These are phyloP conservation scores for Nineta flava DNA, from an alignment of 2,888 invertebrate genomes.

Conservation along the genomic window DNA sequence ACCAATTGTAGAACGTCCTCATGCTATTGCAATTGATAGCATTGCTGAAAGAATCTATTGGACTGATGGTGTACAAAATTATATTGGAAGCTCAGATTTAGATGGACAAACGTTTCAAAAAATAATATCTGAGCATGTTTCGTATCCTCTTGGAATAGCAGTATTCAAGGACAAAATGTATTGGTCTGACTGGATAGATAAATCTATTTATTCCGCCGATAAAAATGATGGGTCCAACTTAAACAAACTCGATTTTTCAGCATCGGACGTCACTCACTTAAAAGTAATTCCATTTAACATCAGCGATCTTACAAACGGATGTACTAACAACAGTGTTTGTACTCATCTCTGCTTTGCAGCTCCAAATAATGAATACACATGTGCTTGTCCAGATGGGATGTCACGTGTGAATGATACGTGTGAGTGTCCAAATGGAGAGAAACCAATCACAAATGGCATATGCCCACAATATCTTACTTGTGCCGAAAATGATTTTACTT, in stretches of 20 bases:
- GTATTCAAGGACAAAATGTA: constrained; percentile 68
- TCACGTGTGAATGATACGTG: constrained; percentile 41
- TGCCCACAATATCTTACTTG: constrained; percentile 50
- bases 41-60: constrained; percentile 69
- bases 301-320: constrained; percentile 59
- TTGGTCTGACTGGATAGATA: constrained; percentile 81
- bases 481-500: constrained; percentile 36
- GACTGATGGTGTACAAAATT: constrained; percentile 72
- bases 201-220: constrained; percentile 62
- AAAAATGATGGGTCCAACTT: constrained; percentile 56
- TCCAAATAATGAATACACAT: constrained; percentile 48
- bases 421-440: constrained; percentile 54
- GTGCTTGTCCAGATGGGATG: constrained; percentile 71
- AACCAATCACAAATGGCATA: constrained; percentile 47
- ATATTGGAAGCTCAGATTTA: constrained; percentile 60
- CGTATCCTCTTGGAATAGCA: constrained; percentile 76
- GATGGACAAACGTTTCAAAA: constrained; percentile 51
- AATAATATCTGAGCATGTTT: constrained; percentile 45
- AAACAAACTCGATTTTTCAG: constrained; percentile 30
- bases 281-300: constrained; percentile 63
- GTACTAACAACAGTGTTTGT: constrained; percentile 43
- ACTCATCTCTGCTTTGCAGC: constrained; percentile 63
- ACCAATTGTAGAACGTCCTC: constrained; percentile 66
- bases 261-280: constrained; percentile 61
- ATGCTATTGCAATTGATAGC: constrained; percentile 73